Evolutionary conservation across 2,113 vertebrate genomes (phyloP).

Genomic region (Dipodomys ordii): DNA sequence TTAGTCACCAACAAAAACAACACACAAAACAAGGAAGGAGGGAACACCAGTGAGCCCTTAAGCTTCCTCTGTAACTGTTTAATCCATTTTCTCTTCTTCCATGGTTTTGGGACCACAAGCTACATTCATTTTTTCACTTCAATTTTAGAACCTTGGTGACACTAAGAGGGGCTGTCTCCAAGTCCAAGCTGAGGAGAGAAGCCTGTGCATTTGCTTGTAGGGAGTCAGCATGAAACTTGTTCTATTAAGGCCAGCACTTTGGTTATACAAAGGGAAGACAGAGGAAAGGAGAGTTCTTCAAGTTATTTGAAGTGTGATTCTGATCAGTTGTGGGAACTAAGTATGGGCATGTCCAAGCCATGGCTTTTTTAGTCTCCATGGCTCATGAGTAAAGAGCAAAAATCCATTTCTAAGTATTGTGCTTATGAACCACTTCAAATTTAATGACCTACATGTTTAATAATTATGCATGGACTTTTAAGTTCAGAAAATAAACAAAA

Average conservation of each 20-base stretch:
- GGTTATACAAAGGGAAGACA: conserved; percentile 16
- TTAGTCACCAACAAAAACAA: not conserved
- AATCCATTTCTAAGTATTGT: not conserved
- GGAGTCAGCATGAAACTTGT: not conserved
- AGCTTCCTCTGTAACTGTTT: not conserved
- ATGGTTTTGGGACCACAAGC: not conserved
- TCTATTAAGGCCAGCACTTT: conserved; percentile 33
- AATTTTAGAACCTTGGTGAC: not conserved
- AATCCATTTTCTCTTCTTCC: not conserved
- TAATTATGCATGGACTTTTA: not conserved
- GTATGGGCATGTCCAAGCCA: not conserved
- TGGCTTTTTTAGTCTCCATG: not conserved
- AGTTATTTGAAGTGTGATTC: not conserved
- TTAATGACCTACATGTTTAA: not conserved
- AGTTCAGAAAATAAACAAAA: conserved; percentile 63
- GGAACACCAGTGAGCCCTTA: not conserved
- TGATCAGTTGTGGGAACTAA: not conserved
- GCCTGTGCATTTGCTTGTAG: not conserved
- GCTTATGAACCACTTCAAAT: conserved; percentile 5
- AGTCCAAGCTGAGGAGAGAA: not conserved
- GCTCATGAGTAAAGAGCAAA: conserved; percentile 21
- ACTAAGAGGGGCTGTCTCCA: not conserved
- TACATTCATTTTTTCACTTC: conserved; percentile 16
- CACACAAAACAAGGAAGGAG: not conserved
- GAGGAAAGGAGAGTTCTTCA: not conserved